These are phyloP conservation scores for Xiphophorus hellerii DNA, from an alignment of 2,113 vertebrate genomes.

Conservation along the genomic window DNA sequence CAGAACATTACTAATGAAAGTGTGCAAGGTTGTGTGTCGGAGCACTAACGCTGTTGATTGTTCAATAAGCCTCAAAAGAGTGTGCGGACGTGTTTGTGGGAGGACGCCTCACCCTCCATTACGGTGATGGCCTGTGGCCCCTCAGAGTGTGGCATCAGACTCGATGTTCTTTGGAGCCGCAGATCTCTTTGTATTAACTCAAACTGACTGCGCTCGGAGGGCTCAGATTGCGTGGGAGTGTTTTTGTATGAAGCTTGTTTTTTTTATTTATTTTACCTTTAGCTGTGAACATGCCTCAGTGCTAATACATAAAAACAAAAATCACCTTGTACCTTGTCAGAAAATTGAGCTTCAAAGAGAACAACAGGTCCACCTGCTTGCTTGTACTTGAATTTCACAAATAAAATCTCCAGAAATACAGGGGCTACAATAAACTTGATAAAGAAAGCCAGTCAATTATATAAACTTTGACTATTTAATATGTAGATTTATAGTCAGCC, in stretches of 20 bases:
- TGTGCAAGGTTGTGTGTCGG: conserved; percentile 30
- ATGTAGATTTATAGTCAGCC: neutral
- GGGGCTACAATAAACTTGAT: neutral
- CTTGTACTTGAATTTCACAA: neutral
- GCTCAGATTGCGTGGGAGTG: conserved; percentile 25
- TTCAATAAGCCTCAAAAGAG: conserved; percentile 13
- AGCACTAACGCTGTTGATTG: conserved; percentile 25
- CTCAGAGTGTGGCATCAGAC: conserved; percentile 46
- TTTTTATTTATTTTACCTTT: conserved; percentile 51
- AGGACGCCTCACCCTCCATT: conserved; percentile 59
- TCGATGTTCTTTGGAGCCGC: conserved; percentile 59
- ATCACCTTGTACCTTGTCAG: neutral
- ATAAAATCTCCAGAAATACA: neutral
- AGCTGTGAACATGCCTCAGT: conserved; percentile 15
- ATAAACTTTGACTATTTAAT: neutral
- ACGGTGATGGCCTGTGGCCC: conserved; percentile 50
- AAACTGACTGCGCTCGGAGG: conserved; percentile 48
- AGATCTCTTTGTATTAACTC: conserved; percentile 54
- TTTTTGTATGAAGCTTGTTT: conserved; percentile 28
- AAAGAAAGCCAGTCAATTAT: neutral
- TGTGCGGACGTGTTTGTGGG: conserved; percentile 10
- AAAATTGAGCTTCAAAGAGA: neutral
- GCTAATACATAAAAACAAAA: conserved; percentile 26
- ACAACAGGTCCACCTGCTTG: neutral
- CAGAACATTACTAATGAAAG: conserved; percentile 44